phyloP scores from a whole-genome alignment of 2,113 vertebrate species.

The Channa argus region DNA sequence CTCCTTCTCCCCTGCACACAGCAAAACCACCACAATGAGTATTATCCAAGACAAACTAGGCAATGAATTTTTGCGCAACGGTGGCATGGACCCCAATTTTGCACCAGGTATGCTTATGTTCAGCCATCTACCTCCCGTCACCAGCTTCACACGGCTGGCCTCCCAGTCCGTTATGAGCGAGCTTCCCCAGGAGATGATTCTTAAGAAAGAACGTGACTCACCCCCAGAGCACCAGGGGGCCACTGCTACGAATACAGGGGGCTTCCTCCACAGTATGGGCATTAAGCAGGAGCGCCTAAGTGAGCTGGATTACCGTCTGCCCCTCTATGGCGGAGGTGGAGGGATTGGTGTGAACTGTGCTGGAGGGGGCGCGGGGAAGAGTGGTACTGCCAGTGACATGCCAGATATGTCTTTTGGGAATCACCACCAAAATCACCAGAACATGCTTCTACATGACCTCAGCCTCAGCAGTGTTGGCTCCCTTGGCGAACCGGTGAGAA shows the following conservation, averaged over 20 bases:
- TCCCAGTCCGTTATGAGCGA: constrained; percentile 88
- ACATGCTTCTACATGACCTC: constrained; percentile 93
- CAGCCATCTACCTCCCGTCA: constrained; percentile 96
- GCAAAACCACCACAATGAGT: constrained; percentile 81
- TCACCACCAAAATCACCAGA: constrained; percentile 84
- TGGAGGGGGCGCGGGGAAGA: constrained; percentile 83
- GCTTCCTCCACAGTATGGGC: constrained; percentile 92
- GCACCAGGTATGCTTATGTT: constrained; percentile 95
- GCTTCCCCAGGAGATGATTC: constrained; percentile 91
- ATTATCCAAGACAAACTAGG: constrained; percentile 92
- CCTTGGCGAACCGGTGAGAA: constrained; percentile 68
- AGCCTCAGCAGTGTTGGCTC: constrained; percentile 84
- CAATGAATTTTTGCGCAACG: constrained; percentile 91
- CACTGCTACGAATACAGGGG: constrained; percentile 61
- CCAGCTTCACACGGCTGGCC: constrained; percentile 94
- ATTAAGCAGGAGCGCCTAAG: constrained; percentile 96
- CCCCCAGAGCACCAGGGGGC: constrained; percentile 85
- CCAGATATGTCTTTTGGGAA: constrained; percentile 85
- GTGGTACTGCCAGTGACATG: constrained; percentile 77
- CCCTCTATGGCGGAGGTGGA: constrained; percentile 83
- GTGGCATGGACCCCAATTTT: constrained; percentile 94
- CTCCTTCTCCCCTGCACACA: constrained; percentile 70
- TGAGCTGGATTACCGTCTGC: constrained; percentile 89
- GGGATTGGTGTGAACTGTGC: constrained; percentile 70
- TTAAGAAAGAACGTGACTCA: constrained; percentile 93